Percentiles rank a stretch among this genome's conserved stretches.
Conservation (phyloP, 1,140 invertebrate genomes). For the Drosophila santomea region DNA sequence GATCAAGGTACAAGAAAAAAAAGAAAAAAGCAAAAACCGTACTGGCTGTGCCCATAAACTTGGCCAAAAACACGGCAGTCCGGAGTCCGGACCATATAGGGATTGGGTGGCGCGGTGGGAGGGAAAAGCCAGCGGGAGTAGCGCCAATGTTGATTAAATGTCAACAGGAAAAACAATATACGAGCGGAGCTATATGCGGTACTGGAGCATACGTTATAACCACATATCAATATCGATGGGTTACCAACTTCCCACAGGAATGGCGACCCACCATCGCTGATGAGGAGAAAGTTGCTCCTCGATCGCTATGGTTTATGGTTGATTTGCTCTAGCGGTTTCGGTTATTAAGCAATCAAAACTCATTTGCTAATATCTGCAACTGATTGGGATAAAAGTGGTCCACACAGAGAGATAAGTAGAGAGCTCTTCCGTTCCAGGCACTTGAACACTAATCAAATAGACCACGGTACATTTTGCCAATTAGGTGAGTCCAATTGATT, state of each 20-base stretch:
- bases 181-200: background rate
- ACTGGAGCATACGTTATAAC: conserved; percentile 6
- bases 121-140: conserved; percentile 8
- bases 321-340: conserved; percentile 23
- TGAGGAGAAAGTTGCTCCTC: conserved; percentile 18
- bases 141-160: conserved; percentile 53
- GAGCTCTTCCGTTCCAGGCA: conserved; percentile 56
- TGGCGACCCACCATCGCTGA: background rate
- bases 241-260: conserved; percentile 6
- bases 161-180: conserved; percentile 40
- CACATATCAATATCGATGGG: conserved; percentile 9
- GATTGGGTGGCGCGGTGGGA: background rate
- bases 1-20: conserved; percentile 6
- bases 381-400: conserved; percentile 24
- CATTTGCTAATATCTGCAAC: conserved; percentile 38
- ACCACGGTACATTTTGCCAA: conserved; percentile 30
- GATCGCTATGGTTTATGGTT: conserved; percentile 1
- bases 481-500: conserved; percentile 43
- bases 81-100: conserved; percentile 34
- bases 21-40: conserved; percentile 11
- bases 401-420: conserved; percentile 8
- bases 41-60: conserved; percentile 43
- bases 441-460: conserved; percentile 49
- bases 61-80: conserved; percentile 34
- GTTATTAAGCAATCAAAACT: conserved; percentile 45